Evolutionary conservation across 2,113 vertebrate species (phyloP).

Genomic region (Psammodynastes pulverulentus): DNA sequence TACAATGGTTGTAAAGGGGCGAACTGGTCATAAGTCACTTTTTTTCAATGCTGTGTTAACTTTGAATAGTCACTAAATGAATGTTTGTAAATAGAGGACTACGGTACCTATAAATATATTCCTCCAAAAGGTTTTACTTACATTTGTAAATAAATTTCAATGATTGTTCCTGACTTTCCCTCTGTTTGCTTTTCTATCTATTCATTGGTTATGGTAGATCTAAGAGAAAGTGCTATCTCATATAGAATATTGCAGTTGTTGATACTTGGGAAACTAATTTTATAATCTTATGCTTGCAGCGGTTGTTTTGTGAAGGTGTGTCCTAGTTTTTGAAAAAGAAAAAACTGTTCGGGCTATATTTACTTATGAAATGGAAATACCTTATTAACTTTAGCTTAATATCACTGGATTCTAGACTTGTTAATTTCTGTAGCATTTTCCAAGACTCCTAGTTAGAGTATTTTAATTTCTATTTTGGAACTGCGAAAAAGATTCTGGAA

Average conservation of each 20-base stretch:
- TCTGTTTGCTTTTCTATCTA: background rate
- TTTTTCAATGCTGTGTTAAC: background rate
- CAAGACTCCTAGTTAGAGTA: background rate
- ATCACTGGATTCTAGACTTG: background rate
- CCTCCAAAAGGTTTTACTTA: background rate
- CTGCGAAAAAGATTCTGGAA: background rate
- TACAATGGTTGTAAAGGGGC: background rate
- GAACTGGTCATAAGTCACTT: background rate
- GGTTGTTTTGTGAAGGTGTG: background rate
- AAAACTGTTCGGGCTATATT: rapidly evolving
- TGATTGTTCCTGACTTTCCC: background rate
- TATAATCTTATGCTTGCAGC: constrained; percentile 47
- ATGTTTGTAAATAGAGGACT: background rate
- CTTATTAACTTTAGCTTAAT: background rate
- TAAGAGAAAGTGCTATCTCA: constrained; percentile 27
- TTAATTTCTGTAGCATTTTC: background rate
- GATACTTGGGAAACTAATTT: constrained; percentile 49
- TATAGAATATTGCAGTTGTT: constrained; percentile 49
- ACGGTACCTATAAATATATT: background rate
- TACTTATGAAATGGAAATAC: background rate
- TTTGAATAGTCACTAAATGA: background rate
- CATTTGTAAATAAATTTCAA: background rate
- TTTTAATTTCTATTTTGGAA: background rate
- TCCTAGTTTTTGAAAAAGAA: background rate
- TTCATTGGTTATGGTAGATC: background rate